phyloP scores from a whole-genome alignment of 2,797 vertebrate genomes.

The Hydrolagus colliei region DNA sequence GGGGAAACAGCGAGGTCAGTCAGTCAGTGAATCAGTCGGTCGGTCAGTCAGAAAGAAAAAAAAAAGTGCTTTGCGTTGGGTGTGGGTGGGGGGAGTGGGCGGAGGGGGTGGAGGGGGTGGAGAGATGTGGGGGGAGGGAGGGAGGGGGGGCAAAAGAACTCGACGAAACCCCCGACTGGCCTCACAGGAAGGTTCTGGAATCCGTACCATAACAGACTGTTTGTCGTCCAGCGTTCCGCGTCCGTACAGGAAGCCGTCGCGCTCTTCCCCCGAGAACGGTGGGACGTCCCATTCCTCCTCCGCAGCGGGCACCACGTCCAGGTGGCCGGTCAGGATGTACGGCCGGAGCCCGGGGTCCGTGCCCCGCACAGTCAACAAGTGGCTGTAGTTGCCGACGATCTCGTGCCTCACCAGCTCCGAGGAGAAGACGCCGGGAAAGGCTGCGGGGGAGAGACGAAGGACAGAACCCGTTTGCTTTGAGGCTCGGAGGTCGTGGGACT shows the following conservation, averaged over 20 bases:
- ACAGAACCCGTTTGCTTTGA: background rate
- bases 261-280: constrained; percentile 82
- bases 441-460: constrained; percentile 48
- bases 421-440: constrained; percentile 78
- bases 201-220: constrained; percentile 69
- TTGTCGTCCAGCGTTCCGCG: constrained; percentile 89
- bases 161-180: too few relatives aligned
- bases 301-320: constrained; percentile 88
- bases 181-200: background rate
- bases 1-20: too few relatives aligned
- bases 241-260: constrained; percentile 82
- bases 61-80: too few relatives aligned
- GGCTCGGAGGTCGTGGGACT: too few relatives aligned
- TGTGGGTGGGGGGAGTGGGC: too few relatives aligned
- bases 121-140: too few relatives aligned
- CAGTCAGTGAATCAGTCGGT: too few relatives aligned
- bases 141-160: too few relatives aligned
- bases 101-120: too few relatives aligned
- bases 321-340: constrained; percentile 84
- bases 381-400: constrained; percentile 74
- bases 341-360: constrained; percentile 63
- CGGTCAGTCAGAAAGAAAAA: too few relatives aligned
- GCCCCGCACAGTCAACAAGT: constrained; percentile 75
- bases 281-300: constrained; percentile 79
- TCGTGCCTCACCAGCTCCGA: constrained; percentile 76